Percentiles rank a stretch among this genome's conserved stretches.
phyloP scores from a whole-genome alignment of 1,140 invertebrate species.

The Anastrepha ludens region DNA sequence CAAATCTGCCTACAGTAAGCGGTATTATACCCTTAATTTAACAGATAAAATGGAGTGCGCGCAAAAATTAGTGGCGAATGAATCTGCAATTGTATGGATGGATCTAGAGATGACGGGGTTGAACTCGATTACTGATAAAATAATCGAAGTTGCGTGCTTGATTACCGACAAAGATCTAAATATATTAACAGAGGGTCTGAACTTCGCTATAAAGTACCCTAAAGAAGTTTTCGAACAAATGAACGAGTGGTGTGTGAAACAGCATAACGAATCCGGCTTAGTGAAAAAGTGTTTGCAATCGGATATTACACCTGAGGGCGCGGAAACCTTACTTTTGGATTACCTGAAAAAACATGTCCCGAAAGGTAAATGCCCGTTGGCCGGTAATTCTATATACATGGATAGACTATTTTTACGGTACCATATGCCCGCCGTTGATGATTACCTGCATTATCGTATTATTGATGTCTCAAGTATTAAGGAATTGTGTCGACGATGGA shows the following conservation, averaged over 20 bases:
- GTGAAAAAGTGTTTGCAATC: conserved; percentile 83
- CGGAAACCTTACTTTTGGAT: conserved; percentile 82
- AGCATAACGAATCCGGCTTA: conserved; percentile 86
- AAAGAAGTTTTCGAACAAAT: conserved; percentile 84
- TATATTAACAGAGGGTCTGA: conserved; percentile 84
- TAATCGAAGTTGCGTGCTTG: conserved; percentile 92
- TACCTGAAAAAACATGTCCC: conserved; percentile 84
- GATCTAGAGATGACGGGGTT: conserved; percentile 86
- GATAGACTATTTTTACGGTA: conserved; percentile 87
- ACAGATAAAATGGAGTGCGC: neutral
- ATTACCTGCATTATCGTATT: conserved; percentile 93
- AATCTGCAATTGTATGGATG: conserved; percentile 75
- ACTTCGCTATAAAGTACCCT: conserved; percentile 88
- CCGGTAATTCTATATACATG: conserved; percentile 92
- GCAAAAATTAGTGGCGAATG: neutral
- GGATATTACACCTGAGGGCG: conserved; percentile 79
- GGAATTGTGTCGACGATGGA: conserved; percentile 88
- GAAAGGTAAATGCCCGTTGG: conserved; percentile 83
- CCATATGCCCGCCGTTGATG: conserved; percentile 84
- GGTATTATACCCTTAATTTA: neutral
- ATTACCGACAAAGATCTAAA: conserved; percentile 90
- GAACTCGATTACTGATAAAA: conserved; percentile 84
- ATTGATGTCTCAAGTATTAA: conserved; percentile 95
- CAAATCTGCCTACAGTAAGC: too few relatives aligned
- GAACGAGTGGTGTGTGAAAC: conserved; percentile 87